These are phyloP conservation scores for Chlamydotis undulata DNA, from an alignment of 2,113 vertebrate genomes.

Conservation along the genomic window DNA sequence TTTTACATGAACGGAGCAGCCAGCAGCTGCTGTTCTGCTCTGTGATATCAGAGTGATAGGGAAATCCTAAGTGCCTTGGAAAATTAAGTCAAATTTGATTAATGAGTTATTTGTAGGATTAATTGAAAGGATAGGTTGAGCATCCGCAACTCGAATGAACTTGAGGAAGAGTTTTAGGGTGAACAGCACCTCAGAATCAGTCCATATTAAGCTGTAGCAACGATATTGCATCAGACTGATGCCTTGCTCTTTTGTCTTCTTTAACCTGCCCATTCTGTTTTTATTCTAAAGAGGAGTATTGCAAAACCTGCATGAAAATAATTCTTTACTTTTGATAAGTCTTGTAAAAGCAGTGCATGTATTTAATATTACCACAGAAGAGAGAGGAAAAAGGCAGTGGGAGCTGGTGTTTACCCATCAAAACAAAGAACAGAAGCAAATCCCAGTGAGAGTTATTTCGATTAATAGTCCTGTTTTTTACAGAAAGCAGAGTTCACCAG, in stretches of 20 bases:
- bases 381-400: neutral
- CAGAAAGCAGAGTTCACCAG: neutral
- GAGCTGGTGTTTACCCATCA: neutral
- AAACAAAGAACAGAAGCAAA: neutral
- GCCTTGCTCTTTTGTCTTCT: neutral
- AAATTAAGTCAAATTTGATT: neutral
- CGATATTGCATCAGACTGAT: neutral
- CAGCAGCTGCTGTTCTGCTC: neutral
- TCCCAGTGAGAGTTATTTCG: neutral
- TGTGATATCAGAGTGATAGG: neutral
- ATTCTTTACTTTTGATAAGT: neutral
- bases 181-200: neutral
- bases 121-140: neutral
- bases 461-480: neutral
- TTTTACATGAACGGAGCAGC: neutral
- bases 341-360: neutral
- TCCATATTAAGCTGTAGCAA: neutral
- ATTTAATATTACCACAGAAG: neutral
- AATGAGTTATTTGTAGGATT: neutral
- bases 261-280: neutral
- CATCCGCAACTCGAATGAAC: neutral
- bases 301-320: neutral
- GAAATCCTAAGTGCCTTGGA: neutral
- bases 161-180: neutral
- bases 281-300: neutral